These are phyloP conservation scores for Tinea semifulvella DNA, from an alignment of 2,888 invertebrate genomes.

Conservation along the genomic window DNA sequence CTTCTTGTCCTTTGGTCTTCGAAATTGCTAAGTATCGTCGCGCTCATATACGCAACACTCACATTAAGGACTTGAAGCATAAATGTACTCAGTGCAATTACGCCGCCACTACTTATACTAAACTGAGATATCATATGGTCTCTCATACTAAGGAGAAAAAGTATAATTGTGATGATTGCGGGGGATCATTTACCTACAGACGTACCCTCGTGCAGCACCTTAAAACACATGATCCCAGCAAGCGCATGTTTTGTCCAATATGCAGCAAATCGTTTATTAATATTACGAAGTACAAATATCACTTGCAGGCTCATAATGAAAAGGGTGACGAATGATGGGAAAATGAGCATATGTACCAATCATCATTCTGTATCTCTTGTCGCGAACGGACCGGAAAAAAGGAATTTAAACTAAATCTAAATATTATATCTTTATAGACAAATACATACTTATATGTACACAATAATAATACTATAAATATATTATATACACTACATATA, in stretches of 20 bases:
- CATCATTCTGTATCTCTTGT: no score
- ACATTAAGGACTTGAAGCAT: constrained; percentile 28
- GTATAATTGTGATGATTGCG: constrained; percentile 51
- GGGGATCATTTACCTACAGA: constrained; percentile 47
- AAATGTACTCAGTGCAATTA: constrained; percentile 30
- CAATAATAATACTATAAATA: no score
- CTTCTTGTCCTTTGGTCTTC: background rate
- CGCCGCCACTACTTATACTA: constrained; percentile 31
- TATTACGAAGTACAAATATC: constrained; percentile 49
- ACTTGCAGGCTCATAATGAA: constrained; percentile 43
- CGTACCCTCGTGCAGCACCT: constrained; percentile 50
- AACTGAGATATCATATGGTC: constrained; percentile 33
- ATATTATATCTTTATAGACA: no score
- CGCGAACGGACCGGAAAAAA: no score
- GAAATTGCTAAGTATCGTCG: background rate
- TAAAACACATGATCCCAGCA: constrained; percentile 53
- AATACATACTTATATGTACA: no score
- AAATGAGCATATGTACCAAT: no score
- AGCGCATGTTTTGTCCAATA: constrained; percentile 40
- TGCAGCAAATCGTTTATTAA: constrained; percentile 50
- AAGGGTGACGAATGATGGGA: no score
- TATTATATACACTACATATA: no score
- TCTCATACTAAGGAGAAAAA: constrained; percentile 26
- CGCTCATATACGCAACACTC: constrained; percentile 15
- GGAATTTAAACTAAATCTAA: no score